Evolutionary conservation across 2,797 vertebrate species (phyloP), one percentile per base, ranked within the genome.

Genomic region (Bradypodion ventrale): DNA sequence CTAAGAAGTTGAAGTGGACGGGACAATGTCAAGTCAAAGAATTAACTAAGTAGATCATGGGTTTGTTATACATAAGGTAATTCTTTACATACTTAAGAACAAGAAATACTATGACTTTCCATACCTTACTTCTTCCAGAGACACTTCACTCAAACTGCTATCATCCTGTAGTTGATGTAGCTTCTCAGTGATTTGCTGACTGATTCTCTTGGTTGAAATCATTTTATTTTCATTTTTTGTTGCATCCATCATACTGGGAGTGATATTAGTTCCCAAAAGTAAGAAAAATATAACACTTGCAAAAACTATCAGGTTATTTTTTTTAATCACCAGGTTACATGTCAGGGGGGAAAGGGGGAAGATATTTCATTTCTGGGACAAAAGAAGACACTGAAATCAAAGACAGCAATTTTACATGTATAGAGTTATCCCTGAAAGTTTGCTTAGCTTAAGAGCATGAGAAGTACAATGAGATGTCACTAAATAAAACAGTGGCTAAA

Each of bases 61-160:
- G 2, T 10, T 44, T 65, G 80, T 56, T 85, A 19, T 19, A 66
- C 65, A 74, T 56, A 35, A 80, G 29, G 37, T 8, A 68, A 16
- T 16, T 79, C 44, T 79, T 52, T 84, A 78, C 12, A 72, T 60
- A 15, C 16, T 27, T 29, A 60, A n/a, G 23, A 62, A 78, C 78
- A 80, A 21, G n/a, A 1, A 66, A 40, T 9, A 62, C 40, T 5
- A 21, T 21, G 35, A 37, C 86, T 84, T 63, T 85, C 79, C 81
- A 89, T 97, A 99, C 98, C 97, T 97, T 94, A 80, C 93, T 93
- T 96, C 96, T 92, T 96, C 94, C 74, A 96, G 95, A 87, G 97
- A 97, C 83, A 94, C 86, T 86, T 97, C 97, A 96, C 96, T 98
- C 90, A 94, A 95, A 94, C 93, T 95, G 94, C 95, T 97, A 83